Base-by-base conservation (phyloP, 2,888 invertebrate genomes). In the Heteromyza rotundicornis region DNA sequence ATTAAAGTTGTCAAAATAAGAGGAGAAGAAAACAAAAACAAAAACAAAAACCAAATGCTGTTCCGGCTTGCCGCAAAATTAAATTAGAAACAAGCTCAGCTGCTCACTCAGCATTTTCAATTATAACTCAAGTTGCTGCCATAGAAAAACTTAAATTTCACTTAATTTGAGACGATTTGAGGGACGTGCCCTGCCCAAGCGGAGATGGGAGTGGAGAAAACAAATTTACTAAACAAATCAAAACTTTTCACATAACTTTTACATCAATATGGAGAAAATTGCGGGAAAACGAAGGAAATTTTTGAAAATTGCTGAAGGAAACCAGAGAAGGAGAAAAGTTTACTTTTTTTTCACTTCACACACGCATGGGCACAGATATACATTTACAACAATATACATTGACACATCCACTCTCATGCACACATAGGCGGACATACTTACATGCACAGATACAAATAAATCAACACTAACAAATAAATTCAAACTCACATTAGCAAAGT, bases 191-290 rank as follows among this genome's bases (percentile, higher is more conserved):
- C 19, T 12, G 54, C 14, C 27, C 12, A 32, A 17, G 10, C 36
- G 16, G 54, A 36, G 7, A 20, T 44, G 47, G 20, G 44, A 56
- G 17, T 12, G 3, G 24, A 57, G 44, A 64, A 71, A 69, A 71
- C 67, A 70, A 71, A 72, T 74, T 72, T 68, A 69, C 71, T 74
- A 71, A 76, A 71, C 75, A 75, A 76, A 76, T 76, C 74, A 76
- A 75, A 71, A 76, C 72, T 76, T 75, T 76, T 76, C 71, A 70
- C 68, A 76, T 75, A 76, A 76, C 76, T 74, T 72, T 73, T 68
- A 62, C 71, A 73, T 72, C 73, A 74, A 72, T 74, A 67, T 47
- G 19, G 19, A 14, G 5, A n/a, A 47, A 47, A 47, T 8, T 47
- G 17, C 19, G 19, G 20, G 20, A 47, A 20, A 47, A 47, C 20